A percentile compares a stretch with the other conserved stretches of the same genome.
These are phyloP conservation scores for Metridium senile DNA, from an alignment of 92 coral and sea anemone genomes.

Conservation along the genomic window DNA sequence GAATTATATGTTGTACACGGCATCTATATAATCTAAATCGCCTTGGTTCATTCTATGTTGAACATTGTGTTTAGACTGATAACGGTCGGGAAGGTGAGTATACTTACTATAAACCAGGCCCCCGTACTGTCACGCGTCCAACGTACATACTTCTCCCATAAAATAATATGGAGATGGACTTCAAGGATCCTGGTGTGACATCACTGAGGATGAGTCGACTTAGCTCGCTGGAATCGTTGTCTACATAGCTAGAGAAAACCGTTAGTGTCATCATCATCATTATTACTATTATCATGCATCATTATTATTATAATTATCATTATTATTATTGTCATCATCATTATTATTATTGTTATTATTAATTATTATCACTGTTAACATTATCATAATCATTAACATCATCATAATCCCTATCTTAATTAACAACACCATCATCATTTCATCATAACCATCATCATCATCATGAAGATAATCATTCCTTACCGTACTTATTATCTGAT, in stretches of 20 bases:
- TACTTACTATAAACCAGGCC: slow-evolving; percentile 30
- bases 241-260: background rate
- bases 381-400: no score
- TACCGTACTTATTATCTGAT: no score
- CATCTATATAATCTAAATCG: background rate
- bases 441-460: no score
- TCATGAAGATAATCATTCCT: no score
- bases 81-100: background rate
- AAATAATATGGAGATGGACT: slow-evolving; percentile 9
- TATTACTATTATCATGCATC: background rate
- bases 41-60: background rate
- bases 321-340: no score
- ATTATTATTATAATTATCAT: no score
- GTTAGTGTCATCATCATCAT: background rate
- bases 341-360: no score
- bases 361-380: background rate
- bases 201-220: slow-evolving; percentile 38
- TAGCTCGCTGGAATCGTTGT: slow-evolving; percentile 7
- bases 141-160: slow-evolving; percentile 27
- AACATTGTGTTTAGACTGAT: background rate
- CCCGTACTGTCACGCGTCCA: slow-evolving; percentile 29
- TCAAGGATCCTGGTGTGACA: slow-evolving; percentile 11
- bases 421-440: no score
- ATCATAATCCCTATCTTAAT: background rate
- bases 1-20: background rate